Evolutionary conservation across 2,113 vertebrate species (phyloP).

Genomic region (Trogon surrucura): DNA sequence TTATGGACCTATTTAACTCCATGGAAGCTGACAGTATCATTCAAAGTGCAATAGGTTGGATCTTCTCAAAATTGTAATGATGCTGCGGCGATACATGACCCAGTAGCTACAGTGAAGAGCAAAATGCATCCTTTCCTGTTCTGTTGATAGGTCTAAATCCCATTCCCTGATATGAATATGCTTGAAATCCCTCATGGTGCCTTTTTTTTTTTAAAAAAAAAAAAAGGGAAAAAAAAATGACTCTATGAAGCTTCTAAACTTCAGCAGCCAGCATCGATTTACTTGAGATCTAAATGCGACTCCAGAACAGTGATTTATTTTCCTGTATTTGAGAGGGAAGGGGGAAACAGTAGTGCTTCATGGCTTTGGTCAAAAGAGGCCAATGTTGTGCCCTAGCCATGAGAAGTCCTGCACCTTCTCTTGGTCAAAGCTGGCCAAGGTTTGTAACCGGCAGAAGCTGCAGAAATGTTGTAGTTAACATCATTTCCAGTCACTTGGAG

Average conservation of each 20-base stretch:
- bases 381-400: not conserved
- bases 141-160: not conserved
- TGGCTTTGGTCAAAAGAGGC: not conserved
- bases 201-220: not conserved
- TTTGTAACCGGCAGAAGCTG: not conserved
- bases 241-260: not conserved
- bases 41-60: not conserved
- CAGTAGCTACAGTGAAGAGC: not conserved
- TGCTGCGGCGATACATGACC: not conserved
- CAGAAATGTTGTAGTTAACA: not conserved
- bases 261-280: not conserved
- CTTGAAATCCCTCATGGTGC: not conserved
- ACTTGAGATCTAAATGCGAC: not conserved
- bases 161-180: not conserved
- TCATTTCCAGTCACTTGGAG: not conserved
- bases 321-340: not conserved
- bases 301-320: not conserved
- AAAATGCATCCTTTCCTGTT: not conserved
- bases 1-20: not conserved
- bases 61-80: not conserved
- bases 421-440: not conserved
- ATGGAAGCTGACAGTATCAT: not conserved
- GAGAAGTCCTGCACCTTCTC: not conserved
- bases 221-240: not conserved
- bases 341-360: not conserved